Evolutionary conservation across 1,140 invertebrate genomes (phyloP).

Genomic region (Drosophila repleta): DNA sequence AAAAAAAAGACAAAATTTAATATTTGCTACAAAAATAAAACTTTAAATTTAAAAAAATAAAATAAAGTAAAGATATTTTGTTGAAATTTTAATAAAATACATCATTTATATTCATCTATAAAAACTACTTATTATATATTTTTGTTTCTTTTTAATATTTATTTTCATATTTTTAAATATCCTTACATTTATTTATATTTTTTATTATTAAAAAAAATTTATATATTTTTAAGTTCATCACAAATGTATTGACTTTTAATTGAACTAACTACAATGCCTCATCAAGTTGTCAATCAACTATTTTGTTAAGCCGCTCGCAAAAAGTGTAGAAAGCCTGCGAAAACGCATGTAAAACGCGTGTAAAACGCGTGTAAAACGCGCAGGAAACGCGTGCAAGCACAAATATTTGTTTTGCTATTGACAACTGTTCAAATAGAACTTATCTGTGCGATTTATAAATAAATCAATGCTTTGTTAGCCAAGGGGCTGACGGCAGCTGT

Average conservation of each 20-base stretch:
- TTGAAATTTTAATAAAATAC: too few species aligned
- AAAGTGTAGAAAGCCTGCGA: neutral
- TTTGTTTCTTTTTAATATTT: conserved; percentile 79
- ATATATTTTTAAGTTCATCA: too few species aligned
- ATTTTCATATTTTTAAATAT: too few species aligned
- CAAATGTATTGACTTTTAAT: neutral
- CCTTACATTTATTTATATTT: too few species aligned
- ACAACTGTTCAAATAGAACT: conserved; percentile 62
- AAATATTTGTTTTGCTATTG: conserved; percentile 59
- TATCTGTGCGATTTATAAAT: conserved; percentile 73
- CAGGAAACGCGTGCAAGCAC: conserved; percentile 12
- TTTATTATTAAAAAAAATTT: too few species aligned
- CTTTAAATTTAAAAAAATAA: too few species aligned
- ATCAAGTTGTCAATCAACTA: conserved; percentile 1
- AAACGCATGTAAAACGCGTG: conserved; percentile 31
- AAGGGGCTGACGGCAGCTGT: conserved; percentile 23
- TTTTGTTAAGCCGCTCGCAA: neutral
- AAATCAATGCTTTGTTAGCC: conserved; percentile 62
- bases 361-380: conserved; percentile 33
- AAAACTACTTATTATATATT: too few species aligned
- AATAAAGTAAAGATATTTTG: too few species aligned
- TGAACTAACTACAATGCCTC: neutral
- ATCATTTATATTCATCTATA: too few species aligned
- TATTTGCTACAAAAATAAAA: too few species aligned
- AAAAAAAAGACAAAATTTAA: too few species aligned